Conservation (phyloP, 2,888 invertebrate species). For the Rotaria macrura region DNA sequence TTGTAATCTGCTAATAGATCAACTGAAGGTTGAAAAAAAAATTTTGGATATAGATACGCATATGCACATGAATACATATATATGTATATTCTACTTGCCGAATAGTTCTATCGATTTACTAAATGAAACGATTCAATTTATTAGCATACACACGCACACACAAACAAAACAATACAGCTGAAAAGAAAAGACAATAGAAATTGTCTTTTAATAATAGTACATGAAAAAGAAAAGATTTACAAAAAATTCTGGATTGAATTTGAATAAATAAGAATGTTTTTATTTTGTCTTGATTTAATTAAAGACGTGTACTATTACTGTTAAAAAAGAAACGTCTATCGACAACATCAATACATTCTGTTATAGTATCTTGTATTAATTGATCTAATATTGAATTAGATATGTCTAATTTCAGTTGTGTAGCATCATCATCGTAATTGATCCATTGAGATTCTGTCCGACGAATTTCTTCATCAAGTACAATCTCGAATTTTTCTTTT, state of each 20-base stretch:
- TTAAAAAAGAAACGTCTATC: neutral
- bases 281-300: neutral
- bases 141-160: neutral
- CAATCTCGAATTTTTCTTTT: neutral
- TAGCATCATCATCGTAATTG: conserved; percentile 63
- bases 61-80: too few relatives aligned
- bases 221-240: neutral
- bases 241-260: neutral
- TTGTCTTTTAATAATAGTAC: neutral
- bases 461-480: conserved; percentile 55
- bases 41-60: too few relatives aligned
- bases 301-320: neutral
- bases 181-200: neutral
- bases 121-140: neutral
- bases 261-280: neutral
- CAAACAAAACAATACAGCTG: neutral
- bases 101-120: neutral
- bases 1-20: too few relatives aligned
- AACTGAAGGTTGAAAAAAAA: too few relatives aligned
- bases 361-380: conserved; percentile 53
- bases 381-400: conserved; percentile 56
- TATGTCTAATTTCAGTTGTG: conserved; percentile 57
- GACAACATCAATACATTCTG: neutral
- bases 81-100: too few relatives aligned
- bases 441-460: conserved; percentile 67